These are phyloP conservation scores for Cephalopachus bancanus DNA, from an alignment of 2,797 vertebrate genomes.

Conservation along the genomic window DNA sequence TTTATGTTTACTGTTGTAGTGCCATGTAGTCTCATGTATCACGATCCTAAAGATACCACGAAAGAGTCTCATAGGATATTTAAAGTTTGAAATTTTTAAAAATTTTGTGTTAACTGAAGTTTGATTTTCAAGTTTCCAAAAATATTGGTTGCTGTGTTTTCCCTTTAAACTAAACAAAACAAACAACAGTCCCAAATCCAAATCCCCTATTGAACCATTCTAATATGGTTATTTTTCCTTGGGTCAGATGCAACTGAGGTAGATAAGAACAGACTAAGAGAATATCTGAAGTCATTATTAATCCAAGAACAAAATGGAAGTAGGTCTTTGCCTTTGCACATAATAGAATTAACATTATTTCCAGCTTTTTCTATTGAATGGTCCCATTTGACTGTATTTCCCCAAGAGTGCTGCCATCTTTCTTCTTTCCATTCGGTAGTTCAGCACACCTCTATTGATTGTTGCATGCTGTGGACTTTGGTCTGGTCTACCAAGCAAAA, in stretches of 20 bases:
- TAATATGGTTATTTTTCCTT: neutral
- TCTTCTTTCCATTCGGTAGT: neutral
- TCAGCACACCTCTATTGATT: neutral
- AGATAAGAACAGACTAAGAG: neutral
- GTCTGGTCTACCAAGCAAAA: neutral
- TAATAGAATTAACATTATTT: neutral
- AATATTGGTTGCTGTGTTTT: slow-evolving; percentile 7
- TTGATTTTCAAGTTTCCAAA: slow-evolving; percentile 57
- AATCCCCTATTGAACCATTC: neutral
- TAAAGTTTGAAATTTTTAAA: slow-evolving; percentile 42
- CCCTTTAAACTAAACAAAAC: neutral
- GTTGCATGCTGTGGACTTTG: neutral
- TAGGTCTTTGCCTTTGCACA: neutral
- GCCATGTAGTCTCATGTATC: neutral
- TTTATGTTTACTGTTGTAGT: neutral
- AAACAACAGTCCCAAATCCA: neutral
- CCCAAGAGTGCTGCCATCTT: neutral
- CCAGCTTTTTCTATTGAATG: neutral
- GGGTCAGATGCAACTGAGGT: neutral
- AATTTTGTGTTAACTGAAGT: neutral
- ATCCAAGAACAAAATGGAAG: slow-evolving; percentile 21
- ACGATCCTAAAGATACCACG: neutral
- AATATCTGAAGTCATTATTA: neutral
- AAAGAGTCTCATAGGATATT: neutral
- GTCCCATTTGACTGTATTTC: neutral